A percentile compares a stretch with the other conserved stretches of the same genome.
These are phyloP conservation scores for Fukomys damarensis DNA, from an alignment of 2,113 vertebrate genomes.

Conservation along the genomic window DNA sequence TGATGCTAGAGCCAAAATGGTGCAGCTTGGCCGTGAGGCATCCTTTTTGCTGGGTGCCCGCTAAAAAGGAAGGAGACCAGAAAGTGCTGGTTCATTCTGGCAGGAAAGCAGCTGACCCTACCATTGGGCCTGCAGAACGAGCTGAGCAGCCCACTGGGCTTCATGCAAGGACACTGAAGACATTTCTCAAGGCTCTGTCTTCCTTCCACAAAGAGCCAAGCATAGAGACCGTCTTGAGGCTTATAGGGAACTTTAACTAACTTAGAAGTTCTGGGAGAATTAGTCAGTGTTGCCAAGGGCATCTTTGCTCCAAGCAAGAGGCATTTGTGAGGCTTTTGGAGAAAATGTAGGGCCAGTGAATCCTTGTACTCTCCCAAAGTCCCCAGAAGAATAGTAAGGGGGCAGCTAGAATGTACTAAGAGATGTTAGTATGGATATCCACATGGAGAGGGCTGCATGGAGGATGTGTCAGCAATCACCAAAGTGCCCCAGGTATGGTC, in stretches of 20 bases:
- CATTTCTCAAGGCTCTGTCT: background rate
- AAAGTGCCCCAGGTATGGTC: background rate
- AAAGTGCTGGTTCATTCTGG: background rate
- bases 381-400: conserved; percentile 26
- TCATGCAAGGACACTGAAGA: conserved; percentile 27
- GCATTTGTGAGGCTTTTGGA: background rate
- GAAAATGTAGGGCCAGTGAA: conserved; percentile 36
- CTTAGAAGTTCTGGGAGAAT: conserved; percentile 57
- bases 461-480: background rate
- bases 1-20: background rate
- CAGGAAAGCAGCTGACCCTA: conserved; percentile 6
- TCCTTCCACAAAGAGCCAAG: background rate
- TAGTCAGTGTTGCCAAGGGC: conserved; percentile 65
- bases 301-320: conserved; percentile 36
- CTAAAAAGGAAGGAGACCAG: conserved; percentile 36
- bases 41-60: background rate
- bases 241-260: background rate
- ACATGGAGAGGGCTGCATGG: background rate
- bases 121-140: background rate
- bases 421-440: background rate
- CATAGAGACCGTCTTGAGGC: background rate
- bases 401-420: background rate
- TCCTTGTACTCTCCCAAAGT: background rate
- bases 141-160: background rate
- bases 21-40: background rate